Conservation (phyloP, 2,113 vertebrate genomes). For the Gobiocypris rarus region DNA sequence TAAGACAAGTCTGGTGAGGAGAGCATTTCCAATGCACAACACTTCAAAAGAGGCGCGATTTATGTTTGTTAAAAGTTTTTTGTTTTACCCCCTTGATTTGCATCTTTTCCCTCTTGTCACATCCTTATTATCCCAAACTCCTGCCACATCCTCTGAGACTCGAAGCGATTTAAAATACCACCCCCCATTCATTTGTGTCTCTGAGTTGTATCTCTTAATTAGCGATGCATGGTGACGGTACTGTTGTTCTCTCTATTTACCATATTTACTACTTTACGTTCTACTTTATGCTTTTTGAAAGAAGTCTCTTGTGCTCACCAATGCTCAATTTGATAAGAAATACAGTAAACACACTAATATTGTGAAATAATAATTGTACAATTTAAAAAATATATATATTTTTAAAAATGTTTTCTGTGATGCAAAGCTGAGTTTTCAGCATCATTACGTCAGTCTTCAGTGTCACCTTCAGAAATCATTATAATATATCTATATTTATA, state of each 20-base stretch:
- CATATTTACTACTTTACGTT: not conserved
- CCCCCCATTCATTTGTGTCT: not conserved
- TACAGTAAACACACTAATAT: not conserved
- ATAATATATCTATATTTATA: not conserved
- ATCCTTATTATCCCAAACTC: constrained; percentile 22
- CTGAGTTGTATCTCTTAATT: not conserved
- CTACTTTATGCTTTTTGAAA: not conserved
- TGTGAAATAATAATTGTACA: not conserved
- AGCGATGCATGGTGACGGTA: not conserved
- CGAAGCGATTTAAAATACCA: not conserved
- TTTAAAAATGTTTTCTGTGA: not conserved
- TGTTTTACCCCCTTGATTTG: constrained; percentile 15
- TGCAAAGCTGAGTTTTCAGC: too few relatives aligned
- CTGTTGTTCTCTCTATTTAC: not conserved
- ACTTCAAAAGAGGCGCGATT: constrained; percentile 21
- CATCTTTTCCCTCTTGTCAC: constrained; percentile 20
- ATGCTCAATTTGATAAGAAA: not conserved
- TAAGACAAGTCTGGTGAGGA: constrained; percentile 63
- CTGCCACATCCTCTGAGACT: not conserved
- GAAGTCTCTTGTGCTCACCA: not conserved
- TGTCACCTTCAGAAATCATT: not conserved
- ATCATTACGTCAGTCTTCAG: too few relatives aligned
- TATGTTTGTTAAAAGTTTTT: constrained; percentile 32
- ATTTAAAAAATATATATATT: not conserved
- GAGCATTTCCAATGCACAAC: constrained; percentile 11